Base-by-base conservation (phyloP, 2,888 invertebrate genomes). In the Nezara viridula region DNA sequence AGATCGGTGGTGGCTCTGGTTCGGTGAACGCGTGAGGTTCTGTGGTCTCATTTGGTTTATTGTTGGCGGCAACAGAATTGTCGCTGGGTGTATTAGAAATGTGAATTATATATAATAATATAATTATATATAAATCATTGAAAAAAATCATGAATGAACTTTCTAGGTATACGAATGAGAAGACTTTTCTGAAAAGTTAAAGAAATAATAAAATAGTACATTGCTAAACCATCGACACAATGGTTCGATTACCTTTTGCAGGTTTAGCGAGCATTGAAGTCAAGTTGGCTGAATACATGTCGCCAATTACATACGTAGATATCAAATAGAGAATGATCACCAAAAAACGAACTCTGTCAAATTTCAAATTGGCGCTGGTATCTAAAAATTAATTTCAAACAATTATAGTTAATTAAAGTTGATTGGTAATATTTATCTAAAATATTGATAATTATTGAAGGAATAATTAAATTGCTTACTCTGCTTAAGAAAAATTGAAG, bases 201-300 rank as follows among this genome's bases (percentile, higher is more conserved):
- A n/a, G n/a, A n/a, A n/a, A n/a, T n/a, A n/a, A n/a, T n/a, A n/a
- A n/a, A n/a, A n/a, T n/a, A n/a, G n/a, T n/a, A n/a, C n/a, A n/a
- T n/a, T n/a, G n/a, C n/a, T n/a, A n/a, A n/a, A n/a, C n/a, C n/a
- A n/a, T n/a, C n/a, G n/a, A n/a, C n/a, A n/a, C n/a, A n/a, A n/a
- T n/a, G n/a, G n/a, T n/a, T 21, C 24, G 73, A 9, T 73, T 88
- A 93, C 94, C 94, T 91, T 95, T 94, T 0, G 96, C 95, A 5
- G 96, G 96, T 87, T 95, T 94, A 0, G 96, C 96, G 89, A 96
- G 94, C 44, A 96, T 93, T 6, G 96, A 96, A 19, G 96, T 96
- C 90, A 96, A 92, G 92, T 96, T 96, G 0, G 96, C 96, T 0
- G 96, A 96, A 92, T 96, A 96, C 94, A 96, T 95, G 92, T 96